Evolutionary conservation across 64 coral and sea anemone genomes (phyloP), one percentile per base, ranked within the genome.

Genomic region (Montipora sp.): DNA sequence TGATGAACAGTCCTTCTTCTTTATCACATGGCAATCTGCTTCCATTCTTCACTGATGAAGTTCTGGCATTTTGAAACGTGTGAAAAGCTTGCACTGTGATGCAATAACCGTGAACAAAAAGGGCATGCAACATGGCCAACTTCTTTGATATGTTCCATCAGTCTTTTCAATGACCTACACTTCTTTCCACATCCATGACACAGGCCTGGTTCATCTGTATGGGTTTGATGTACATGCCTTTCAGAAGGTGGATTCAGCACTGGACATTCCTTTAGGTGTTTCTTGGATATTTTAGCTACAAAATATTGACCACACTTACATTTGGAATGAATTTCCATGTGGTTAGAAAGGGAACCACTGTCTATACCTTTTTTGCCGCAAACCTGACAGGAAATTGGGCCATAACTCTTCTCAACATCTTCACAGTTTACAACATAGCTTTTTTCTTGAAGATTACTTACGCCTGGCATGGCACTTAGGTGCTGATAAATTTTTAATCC

Each of bases 401-500:
- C 13, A 49, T 72, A 49, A 47, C 20, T 19, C 24, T 65, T 44
- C 10, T 7, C 44, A 19, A 78, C 51, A n/a, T 13, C 53, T n/a
- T 50, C 68, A 85, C 69, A 10, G 27, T 84, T 83, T 61, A 27
- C 13, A 7, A 67, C 2, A 76, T 13, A 0, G 74, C 63, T 67
- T 67, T 18, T 18, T 4, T 67, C 63, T 67, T 15, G 15, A 67
- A 18, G 14, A 7, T 67, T 46, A 24, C 23, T n/a, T 73, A 18
- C 10, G 10, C 79, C 60, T 48, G 74, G 27, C 70, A 75, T 65
- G 51, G 77, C 13, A 73, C 84, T 95, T 50, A 98, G 70, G 20
- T 89, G 78, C 43, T 83, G 70, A 80, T 89, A 95, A 36, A 98
- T 16, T 74, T 98, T 98, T 7, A 98, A 59, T 18, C 96, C 81